Percentiles rank a stretch among this genome's conserved stretches.
phyloP scores from a whole-genome alignment of 2,888 invertebrate genomes.

The Tetanocera ferruginea region DNA sequence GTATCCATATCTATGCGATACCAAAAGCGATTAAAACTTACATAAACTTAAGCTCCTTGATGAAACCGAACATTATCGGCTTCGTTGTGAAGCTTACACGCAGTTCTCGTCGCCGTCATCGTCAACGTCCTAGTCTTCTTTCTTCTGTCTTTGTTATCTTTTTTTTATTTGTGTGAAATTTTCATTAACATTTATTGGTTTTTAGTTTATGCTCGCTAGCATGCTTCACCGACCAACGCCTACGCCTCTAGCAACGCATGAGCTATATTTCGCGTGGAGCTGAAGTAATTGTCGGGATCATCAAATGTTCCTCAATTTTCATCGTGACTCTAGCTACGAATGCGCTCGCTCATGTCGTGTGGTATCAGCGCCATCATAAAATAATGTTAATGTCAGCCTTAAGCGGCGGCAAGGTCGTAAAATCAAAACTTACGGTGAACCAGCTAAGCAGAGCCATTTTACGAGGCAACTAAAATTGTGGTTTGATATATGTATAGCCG shows the following conservation, averaged over 20 bases:
- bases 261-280: not conserved
- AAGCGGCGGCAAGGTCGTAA: slow-evolving; percentile 59
- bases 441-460: slow-evolving; percentile 15
- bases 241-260: slow-evolving; percentile 14
- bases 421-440: slow-evolving; percentile 52
- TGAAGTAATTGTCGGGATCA: slow-evolving; percentile 9
- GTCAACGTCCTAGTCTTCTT: not conserved
- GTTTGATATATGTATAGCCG: slow-evolving; percentile 18
- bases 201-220: slow-evolving; percentile 55
- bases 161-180: slow-evolving; percentile 14
- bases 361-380: slow-evolving; percentile 62
- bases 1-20: slow-evolving; percentile 3
- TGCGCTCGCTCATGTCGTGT: slow-evolving; percentile 43
- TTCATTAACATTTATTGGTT: slow-evolving; percentile 65
- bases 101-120: not conserved
- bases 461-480: slow-evolving; percentile 17
- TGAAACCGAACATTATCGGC: slow-evolving; percentile 62
- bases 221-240: not conserved
- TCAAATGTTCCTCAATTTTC: slow-evolving; percentile 16
- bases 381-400: slow-evolving; percentile 61
- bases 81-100: slow-evolving; percentile 45
- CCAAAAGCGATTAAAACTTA: slow-evolving; percentile 63
- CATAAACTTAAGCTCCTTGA: slow-evolving; percentile 63
- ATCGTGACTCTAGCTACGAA: slow-evolving; percentile 37
- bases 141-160: no score